phyloP scores from a whole-genome alignment of 2,797 vertebrate species.

The Cyclura pinguis region DNA sequence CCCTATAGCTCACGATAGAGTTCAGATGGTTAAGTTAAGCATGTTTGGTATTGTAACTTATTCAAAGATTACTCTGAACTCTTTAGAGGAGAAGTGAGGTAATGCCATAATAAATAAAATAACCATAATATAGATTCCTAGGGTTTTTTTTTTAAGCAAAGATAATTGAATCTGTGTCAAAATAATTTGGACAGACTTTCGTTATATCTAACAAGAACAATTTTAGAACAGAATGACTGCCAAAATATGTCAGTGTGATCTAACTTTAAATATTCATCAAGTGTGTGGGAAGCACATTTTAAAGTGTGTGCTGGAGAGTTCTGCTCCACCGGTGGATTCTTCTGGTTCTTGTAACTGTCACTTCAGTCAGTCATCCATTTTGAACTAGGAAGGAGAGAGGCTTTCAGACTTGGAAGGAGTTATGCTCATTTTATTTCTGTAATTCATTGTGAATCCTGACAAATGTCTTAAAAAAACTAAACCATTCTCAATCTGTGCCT shows the following conservation, averaged over 20 bases:
- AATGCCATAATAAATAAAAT: neutral
- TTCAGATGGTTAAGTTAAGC: neutral
- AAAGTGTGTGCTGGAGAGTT: constrained; percentile 5
- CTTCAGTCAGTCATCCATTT: neutral
- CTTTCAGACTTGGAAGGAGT: neutral
- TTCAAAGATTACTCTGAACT: neutral
- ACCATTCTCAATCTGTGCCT: constrained; percentile 30
- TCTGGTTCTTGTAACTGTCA: neutral
- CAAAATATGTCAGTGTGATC: neutral
- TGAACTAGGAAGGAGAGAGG: neutral
- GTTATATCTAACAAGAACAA: too few relatives aligned
- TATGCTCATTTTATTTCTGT: neutral
- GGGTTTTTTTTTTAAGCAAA: neutral
- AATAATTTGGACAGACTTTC: neutral
- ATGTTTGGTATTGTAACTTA: neutral
- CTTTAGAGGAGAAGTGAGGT: neutral
- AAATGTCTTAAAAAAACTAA: constrained; percentile 32
- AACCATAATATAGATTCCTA: neutral
- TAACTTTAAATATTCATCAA: constrained; percentile 27
- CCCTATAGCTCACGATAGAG: neutral
- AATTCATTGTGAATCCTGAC: constrained; percentile 30
- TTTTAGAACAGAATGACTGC: neutral
- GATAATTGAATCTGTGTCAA: neutral
- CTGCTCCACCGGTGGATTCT: neutral
- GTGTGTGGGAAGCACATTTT: neutral